Evolutionary conservation across 2,888 invertebrate genomes (phyloP), one percentile per base, ranked within the genome.

Genomic region (Chelonus formosanus): DNA sequence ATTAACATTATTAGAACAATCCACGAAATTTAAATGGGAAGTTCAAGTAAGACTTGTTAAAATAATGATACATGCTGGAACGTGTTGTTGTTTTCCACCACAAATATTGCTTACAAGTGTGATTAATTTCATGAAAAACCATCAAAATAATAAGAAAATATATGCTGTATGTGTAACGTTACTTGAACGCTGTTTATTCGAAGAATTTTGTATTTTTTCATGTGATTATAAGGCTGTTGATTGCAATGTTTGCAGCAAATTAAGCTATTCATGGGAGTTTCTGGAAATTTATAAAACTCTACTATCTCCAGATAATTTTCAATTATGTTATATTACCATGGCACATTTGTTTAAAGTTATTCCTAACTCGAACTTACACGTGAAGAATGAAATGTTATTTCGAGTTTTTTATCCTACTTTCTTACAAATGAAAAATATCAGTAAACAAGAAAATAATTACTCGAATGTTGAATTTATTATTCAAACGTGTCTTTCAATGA

Each of bases 11-110:
- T 78, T 87, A 0, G 84, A 85, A 3, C 87, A 87, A 63, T 86
- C 86, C 3, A 82, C 81, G 34, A 75, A 85, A 0, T 86, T 85
- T 0, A 79, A 81, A 1, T 74, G 78, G 7, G 79, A 84, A 8
- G 75, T 89, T 2, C 81, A 87, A 47, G 80, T 84, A 20, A 85
- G 87, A 66, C 75, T 88, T n/a, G 77, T 89, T 0, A 86, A 87
- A 69, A 87, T 87, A 2, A 87, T 88, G 85, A 84, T 87, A 5
- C 83, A 84, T 54, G 86, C 87, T 62, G 90, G 90, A 1, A 88
- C 87, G 0, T 90, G 90, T 75, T 90, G 90, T 76, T 90, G 90
- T 75, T 88, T 89, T 74, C 87, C 89, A 0, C 86, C 89, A 0
- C 86, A 85, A 7, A 77, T 83, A 3, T 78, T 89, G 0, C 83